Conservation (phyloP, 2,113 vertebrate genomes). For the Xerus inauris region DNA sequence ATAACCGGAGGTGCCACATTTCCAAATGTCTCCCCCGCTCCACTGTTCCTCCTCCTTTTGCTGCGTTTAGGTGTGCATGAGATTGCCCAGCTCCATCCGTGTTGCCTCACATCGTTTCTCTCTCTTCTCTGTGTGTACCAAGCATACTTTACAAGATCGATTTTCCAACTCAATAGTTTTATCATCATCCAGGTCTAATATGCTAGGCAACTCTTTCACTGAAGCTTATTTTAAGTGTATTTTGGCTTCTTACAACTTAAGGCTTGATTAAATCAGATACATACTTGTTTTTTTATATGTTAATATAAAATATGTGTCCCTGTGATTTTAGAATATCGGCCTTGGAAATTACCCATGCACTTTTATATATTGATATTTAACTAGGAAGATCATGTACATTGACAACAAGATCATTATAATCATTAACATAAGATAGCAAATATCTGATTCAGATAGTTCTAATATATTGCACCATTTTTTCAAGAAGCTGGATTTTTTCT, state of each 20-base stretch:
- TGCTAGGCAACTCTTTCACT: not conserved
- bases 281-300: not conserved
- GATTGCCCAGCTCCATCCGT: not conserved
- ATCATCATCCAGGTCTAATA: not conserved
- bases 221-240: not conserved
- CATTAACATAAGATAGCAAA: not conserved
- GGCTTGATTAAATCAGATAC: not conserved
- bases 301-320: not conserved
- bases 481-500: not conserved
- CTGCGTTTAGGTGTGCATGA: not conserved
- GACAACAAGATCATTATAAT: not conserved
- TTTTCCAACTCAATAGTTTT: not conserved
- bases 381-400: not conserved
- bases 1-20: not conserved
- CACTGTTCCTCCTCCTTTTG: not conserved
- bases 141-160: not conserved
- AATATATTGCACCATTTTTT: not conserved
- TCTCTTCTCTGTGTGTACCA: not conserved
- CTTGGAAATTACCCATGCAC: not conserved
- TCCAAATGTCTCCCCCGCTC: not conserved
- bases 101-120: not conserved
- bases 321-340: not conserved
- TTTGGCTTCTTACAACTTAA: not conserved
- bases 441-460: not conserved
- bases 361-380: not conserved